A percentile compares a stretch with the other conserved stretches of the same genome.
Conservation (phyloP, 2,113 vertebrate genomes). For the Rhinoptilus africanus region DNA sequence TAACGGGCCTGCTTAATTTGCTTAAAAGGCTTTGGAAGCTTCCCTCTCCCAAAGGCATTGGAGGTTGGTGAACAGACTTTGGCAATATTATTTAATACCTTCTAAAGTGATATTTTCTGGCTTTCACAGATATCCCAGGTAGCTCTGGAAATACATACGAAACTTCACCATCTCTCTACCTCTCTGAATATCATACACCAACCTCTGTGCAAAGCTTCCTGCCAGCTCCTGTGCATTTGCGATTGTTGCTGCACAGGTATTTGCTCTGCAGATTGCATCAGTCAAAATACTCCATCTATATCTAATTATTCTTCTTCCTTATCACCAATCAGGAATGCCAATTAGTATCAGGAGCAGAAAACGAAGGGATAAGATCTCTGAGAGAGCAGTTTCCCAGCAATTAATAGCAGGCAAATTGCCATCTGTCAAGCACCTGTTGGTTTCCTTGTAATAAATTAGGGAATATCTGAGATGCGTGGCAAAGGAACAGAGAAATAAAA, state of each 20-base stretch:
- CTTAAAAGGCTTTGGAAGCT: not conserved
- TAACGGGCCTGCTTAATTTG: not conserved
- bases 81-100: not conserved
- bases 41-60: not conserved
- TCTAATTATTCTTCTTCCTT: conserved; percentile 34
- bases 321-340: conserved; percentile 34
- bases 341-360: conserved; percentile 40
- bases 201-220: not conserved
- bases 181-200: not conserved
- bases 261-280: conserved; percentile 16
- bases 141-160: not conserved
- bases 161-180: not conserved
- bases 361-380: conserved; percentile 48
- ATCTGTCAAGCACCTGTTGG: conserved; percentile 32
- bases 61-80: rapidly evolving
- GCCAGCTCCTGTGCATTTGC: not conserved
- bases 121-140: not conserved
- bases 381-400: conserved; percentile 52
- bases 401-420: conserved; percentile 65
- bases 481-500: conserved; percentile 41
- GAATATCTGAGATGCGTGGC: not conserved
- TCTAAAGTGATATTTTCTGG: not conserved
- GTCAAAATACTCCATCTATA: not conserved
- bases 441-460: conserved; percentile 32
- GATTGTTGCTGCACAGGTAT: not conserved